Conservation (phyloP, 2,888 invertebrate species). For the Formica aserva region DNA sequence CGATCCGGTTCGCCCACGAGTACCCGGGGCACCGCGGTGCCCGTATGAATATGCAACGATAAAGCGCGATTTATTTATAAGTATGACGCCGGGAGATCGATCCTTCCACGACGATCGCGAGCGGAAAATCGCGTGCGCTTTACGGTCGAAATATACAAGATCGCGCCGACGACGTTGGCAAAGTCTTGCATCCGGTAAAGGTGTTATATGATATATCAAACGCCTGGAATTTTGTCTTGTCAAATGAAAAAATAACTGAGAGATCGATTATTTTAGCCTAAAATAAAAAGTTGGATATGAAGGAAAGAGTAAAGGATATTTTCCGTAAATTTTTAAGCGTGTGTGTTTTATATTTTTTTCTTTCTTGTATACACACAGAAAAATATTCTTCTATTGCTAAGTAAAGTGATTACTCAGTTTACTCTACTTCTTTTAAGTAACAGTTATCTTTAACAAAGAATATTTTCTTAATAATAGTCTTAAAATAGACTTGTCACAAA, state of each 20-base stretch:
- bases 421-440: too few relatives aligned
- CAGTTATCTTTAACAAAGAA: too few relatives aligned
- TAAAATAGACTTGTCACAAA: too few relatives aligned
- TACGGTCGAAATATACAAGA: slow-evolving; percentile 47
- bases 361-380: too few relatives aligned
- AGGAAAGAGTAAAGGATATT: not conserved
- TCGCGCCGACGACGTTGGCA: not conserved
- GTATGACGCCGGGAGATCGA: slow-evolving; percentile 81
- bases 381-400: too few relatives aligned
- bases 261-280: not conserved
- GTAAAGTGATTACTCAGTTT: too few relatives aligned
- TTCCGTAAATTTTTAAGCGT: not conserved
- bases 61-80: slow-evolving; percentile 84
- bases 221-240: not conserved
- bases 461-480: too few relatives aligned
- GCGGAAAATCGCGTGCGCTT: slow-evolving; percentile 62
- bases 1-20: slow-evolving; percentile 85
- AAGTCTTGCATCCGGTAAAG: not conserved
- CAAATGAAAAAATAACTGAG: not conserved
- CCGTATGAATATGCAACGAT: slow-evolving; percentile 85
- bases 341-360: not conserved
- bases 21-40: slow-evolving; percentile 74
- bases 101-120: slow-evolving; percentile 69
- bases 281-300: not conserved
- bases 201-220: not conserved